A percentile compares a stretch with the other conserved stretches of the same genome.
Conservation (phyloP, 35 echinoderm and acorn worm genomes). For the Hemicentrotus pulcherrimus region DNA sequence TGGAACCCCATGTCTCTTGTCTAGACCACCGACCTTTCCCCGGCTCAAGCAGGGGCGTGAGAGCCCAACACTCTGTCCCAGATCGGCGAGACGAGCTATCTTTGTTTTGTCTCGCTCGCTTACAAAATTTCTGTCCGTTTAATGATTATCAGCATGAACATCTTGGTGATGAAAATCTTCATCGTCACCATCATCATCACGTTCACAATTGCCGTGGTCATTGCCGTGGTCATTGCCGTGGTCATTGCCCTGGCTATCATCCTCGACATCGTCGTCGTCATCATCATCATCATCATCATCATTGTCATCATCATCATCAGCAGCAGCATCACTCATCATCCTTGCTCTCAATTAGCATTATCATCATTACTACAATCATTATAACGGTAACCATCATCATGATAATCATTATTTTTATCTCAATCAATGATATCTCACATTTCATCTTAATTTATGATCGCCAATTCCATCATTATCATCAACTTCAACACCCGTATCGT, state of each 20-base stretch:
- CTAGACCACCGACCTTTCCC: constrained; percentile 35
- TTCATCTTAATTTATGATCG: too few relatives aligned
- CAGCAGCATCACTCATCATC: background rate
- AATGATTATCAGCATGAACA: constrained; percentile 20
- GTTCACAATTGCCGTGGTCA: background rate
- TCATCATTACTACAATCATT: background rate
- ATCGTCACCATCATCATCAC: background rate
- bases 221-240: background rate
- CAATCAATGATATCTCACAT: too few relatives aligned
- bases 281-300: background rate
- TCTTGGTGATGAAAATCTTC: background rate
- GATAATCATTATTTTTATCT: too few relatives aligned
- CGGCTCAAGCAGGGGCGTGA: constrained; percentile 13
- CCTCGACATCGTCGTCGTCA: background rate
- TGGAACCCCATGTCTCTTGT: background rate
- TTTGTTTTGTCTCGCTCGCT: background rate
- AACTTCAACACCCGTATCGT: too few relatives aligned
- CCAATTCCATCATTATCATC: too few relatives aligned
- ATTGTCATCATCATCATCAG: background rate
- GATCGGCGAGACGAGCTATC: background rate
- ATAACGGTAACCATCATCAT: background rate
- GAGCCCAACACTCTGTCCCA: constrained; percentile 12
- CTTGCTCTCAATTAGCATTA: background rate
- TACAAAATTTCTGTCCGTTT: background rate
- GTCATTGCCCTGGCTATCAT: background rate